Evolutionary conservation across 23 tunicate genomes (phyloP), one percentile per base, ranked within the genome.

Genomic region (Clavelina lepadiformis): DNA sequence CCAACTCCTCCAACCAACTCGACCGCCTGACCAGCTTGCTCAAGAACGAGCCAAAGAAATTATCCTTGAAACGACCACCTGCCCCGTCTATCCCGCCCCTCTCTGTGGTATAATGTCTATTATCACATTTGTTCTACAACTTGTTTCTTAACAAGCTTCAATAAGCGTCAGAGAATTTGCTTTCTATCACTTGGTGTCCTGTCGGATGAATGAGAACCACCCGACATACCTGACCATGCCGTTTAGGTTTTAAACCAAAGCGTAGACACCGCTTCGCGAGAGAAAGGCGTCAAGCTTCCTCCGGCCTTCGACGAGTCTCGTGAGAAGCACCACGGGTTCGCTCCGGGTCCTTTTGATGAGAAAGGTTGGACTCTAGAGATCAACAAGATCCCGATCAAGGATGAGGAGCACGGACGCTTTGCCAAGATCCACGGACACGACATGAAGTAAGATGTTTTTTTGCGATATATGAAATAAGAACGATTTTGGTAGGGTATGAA

Each of bases 31-130:
- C 47, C 1, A 36, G 46, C 44, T 38, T 87, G 3, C 72, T 87
- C 24, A 87, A 87, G 60, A 87, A 87, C 46, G 36, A 51, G 18
- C 96, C 96, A 3, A 68, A 46, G 33, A 87, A 87, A 37, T 47
- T 55, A 23, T 66, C 81, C 1, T 78, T 87, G 51, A 68, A 61
- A 5, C 36, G 49, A 35, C 54, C 19, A 1, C 87, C 96, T 4
- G 76, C 73, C 37, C 69, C 69, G 1, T 49, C 19, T 29, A 45
- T 87, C 13, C 96, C 96, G 5, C 77, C 96, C 8, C 58, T 87
- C 19, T 67, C 77, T 31, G 96, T 87, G 67, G 96, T 87, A 46
- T n/a, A n/a, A n/a, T n/a, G n/a, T n/a, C n/a, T n/a, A n/a, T n/a
- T n/a, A n/a, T n/a, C n/a, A n/a, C n/a, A n/a, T n/a, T n/a, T n/a